These are phyloP conservation scores for Triops cancriformis DNA, from an alignment of 1,140 invertebrate species.

Conservation along the genomic window DNA sequence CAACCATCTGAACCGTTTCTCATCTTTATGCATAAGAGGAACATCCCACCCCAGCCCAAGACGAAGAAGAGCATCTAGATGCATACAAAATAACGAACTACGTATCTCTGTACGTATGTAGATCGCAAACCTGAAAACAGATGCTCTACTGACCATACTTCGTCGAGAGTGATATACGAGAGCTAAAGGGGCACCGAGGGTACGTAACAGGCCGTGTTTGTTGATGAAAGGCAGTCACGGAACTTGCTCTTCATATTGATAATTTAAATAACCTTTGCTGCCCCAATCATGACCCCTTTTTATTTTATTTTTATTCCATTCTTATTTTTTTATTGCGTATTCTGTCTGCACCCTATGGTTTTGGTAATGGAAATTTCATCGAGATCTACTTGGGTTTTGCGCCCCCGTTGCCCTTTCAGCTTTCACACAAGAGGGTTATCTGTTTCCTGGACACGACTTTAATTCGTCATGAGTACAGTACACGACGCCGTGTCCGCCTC, in stretches of 20 bases:
- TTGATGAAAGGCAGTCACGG: conserved; percentile 4
- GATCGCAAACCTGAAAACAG: background rate
- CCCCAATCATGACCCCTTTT: background rate
- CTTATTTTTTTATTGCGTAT: too few species aligned
- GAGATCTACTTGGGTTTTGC: background rate
- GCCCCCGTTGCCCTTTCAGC: background rate
- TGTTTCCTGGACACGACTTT: background rate
- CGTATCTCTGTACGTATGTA: background rate
- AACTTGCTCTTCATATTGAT: background rate
- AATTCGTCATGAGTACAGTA: background rate
- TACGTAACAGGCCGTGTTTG: background rate
- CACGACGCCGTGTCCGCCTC: background rate
- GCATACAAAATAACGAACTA: background rate
- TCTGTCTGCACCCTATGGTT: background rate
- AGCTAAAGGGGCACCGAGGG: background rate
- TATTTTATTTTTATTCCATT: too few species aligned
- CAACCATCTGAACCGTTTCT: background rate
- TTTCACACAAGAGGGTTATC: background rate
- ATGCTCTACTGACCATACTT: background rate
- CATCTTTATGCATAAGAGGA: background rate
- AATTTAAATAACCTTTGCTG: conserved; percentile 7
- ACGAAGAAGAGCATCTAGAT: background rate
- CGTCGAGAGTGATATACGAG: background rate
- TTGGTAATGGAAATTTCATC: background rate
- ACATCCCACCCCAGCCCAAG: background rate